Conservation (phyloP, 2,113 vertebrate species). For the Hippolais icterina region DNA sequence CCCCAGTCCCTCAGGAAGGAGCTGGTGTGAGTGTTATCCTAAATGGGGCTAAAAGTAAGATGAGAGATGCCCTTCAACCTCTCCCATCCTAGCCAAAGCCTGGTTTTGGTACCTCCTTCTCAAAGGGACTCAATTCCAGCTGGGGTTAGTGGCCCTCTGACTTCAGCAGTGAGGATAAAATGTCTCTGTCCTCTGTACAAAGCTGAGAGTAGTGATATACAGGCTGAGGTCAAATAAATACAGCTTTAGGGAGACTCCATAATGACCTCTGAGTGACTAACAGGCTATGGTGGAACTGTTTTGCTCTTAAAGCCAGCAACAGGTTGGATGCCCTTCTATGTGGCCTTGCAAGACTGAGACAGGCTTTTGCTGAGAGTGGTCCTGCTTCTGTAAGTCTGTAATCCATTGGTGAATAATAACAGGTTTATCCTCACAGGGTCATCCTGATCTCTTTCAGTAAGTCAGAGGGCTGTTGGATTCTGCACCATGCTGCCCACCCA, state of each 20-base stretch:
- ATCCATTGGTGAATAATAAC: background rate
- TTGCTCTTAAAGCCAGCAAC: background rate
- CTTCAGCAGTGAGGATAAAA: background rate
- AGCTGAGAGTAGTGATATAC: background rate
- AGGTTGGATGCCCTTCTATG: background rate
- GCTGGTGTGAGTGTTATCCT: accelerated
- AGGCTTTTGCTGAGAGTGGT: background rate
- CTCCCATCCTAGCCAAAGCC: background rate
- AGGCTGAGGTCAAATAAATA: background rate
- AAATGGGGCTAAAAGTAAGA: accelerated
- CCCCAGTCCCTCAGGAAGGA: background rate
- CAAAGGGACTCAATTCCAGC: background rate
- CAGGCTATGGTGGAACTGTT: accelerated
- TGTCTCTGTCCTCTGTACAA: accelerated
- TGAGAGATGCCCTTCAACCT: background rate
- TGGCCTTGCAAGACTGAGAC: background rate
- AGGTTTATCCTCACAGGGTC: background rate
- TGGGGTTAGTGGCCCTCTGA: background rate
- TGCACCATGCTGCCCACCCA: conserved; percentile 32
- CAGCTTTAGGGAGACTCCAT: accelerated
- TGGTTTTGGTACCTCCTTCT: background rate
- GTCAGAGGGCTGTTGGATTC: background rate
- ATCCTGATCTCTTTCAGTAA: background rate
- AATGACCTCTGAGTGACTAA: accelerated
- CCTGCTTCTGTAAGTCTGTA: background rate